Evolutionary conservation across 1,140 invertebrate species (phyloP).

Genomic region (Heliothis subflexa): DNA sequence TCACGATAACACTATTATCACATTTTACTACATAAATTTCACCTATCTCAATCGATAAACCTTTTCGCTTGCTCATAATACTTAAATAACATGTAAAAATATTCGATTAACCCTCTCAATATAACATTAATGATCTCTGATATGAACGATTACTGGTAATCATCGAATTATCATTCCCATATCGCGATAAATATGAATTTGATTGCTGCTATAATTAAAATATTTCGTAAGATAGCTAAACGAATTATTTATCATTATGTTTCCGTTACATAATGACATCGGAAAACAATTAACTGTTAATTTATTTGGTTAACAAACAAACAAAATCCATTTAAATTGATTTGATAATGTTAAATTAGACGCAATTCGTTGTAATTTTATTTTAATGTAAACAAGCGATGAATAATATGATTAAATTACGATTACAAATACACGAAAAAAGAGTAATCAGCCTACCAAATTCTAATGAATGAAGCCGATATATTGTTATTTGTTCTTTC

Average conservation of each 20-base stretch:
- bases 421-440: too few relatives aligned
- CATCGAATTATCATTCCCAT: constrained; percentile 29
- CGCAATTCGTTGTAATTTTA: background rate
- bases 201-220: constrained; percentile 44
- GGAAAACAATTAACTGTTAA: constrained; percentile 13
- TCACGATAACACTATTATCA: constrained; percentile 26
- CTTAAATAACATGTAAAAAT: constrained; percentile 44
- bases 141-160: constrained; percentile 40
- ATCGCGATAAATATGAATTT: constrained; percentile 35
- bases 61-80: constrained; percentile 26
- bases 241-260: constrained; percentile 14
- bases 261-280: constrained; percentile 6
- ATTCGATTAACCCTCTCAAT: constrained; percentile 39
- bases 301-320: background rate
- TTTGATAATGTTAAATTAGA: background rate
- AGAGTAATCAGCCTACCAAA: too few relatives aligned
- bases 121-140: constrained; percentile 34
- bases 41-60: constrained; percentile 25
- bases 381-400: too few relatives aligned
- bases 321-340: constrained; percentile 17
- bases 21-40: constrained; percentile 29
- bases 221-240: constrained; percentile 20
- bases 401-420: too few relatives aligned
- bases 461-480: too few relatives aligned
- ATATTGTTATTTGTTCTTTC: too few relatives aligned